These are phyloP conservation scores for Semicossyphus pulcher DNA, from an alignment of 2,113 vertebrate genomes.

Conservation along the genomic window DNA sequence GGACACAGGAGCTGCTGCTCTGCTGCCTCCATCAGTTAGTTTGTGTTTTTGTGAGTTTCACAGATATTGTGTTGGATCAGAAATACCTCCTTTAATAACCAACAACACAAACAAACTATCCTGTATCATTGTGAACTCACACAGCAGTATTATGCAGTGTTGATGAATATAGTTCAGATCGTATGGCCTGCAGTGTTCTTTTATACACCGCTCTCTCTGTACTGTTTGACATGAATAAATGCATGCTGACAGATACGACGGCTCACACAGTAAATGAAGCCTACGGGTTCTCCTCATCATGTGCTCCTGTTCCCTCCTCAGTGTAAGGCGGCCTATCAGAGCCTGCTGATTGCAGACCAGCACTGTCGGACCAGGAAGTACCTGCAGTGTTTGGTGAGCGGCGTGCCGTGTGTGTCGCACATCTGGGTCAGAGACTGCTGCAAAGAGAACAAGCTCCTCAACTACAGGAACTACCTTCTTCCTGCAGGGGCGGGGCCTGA, in stretches of 20 bases:
- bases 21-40: neutral
- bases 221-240: too few species aligned
- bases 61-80: too few species aligned
- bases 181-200: too few species aligned
- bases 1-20: neutral
- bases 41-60: neutral
- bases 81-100: too few species aligned
- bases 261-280: too few species aligned
- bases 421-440: constrained; percentile 97
- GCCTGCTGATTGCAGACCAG: constrained; percentile 95
- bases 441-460: constrained; percentile 94
- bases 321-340: constrained; percentile 94
- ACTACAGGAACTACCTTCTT: constrained; percentile 94
- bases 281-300: too few species aligned
- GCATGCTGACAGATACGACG: too few species aligned
- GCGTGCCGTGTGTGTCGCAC: constrained; percentile 95
- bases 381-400: constrained; percentile 94
- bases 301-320: constrained; percentile 63
- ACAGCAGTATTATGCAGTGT: too few species aligned
- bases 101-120: too few species aligned
- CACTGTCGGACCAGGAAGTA: constrained; percentile 95
- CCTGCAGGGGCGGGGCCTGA: constrained; percentile 93
- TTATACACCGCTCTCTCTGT: too few species aligned
- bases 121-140: too few species aligned
- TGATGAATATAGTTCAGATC: too few species aligned